These are phyloP conservation scores for Stenopsyche tienmushanensis DNA, from an alignment of 1,140 invertebrate genomes.

Conservation along the genomic window DNA sequence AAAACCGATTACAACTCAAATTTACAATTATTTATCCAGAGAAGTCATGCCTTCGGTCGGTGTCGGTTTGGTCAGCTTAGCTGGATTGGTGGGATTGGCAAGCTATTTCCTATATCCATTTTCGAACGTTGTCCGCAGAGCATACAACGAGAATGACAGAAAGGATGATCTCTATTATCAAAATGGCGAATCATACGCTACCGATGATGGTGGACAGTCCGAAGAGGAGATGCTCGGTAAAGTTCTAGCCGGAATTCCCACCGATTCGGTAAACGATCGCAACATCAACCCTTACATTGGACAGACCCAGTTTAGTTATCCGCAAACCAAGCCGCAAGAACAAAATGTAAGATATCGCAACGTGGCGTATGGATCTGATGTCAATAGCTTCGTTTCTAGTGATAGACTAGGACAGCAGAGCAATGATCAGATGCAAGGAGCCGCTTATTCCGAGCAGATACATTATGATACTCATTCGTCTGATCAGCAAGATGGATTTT, in stretches of 20 bases:
- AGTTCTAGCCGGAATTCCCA: constrained; percentile 57
- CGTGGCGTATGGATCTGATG: constrained; percentile 47
- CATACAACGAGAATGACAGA: constrained; percentile 62
- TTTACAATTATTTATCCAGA: constrained; percentile 75
- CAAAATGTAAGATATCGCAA: constrained; percentile 53
- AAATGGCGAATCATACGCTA: constrained; percentile 63
- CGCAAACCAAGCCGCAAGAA: constrained; percentile 48
- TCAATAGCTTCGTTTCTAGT: constrained; percentile 48
- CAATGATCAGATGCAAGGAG: constrained; percentile 50
- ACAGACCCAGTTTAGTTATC: constrained; percentile 50
- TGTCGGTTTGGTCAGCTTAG: constrained; percentile 70
- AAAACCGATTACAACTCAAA: constrained; percentile 67
- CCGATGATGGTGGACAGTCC: constrained; percentile 63
- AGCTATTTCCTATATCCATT: constrained; percentile 77
- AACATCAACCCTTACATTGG: constrained; percentile 50
- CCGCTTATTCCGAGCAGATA: constrained; percentile 50
- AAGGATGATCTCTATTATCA: constrained; percentile 65
- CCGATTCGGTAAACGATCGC: constrained; percentile 6
- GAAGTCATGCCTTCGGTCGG: constrained; percentile 79
- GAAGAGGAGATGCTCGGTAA: constrained; percentile 75
- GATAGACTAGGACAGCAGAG: constrained; percentile 51
- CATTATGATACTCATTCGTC: constrained; percentile 50
- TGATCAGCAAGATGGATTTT: constrained; percentile 46
- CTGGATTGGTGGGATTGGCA: constrained; percentile 69
- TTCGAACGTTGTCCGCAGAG: constrained; percentile 63